phyloP scores from a whole-genome alignment of 2,888 invertebrate genomes.

The Coecobrya sp. region DNA sequence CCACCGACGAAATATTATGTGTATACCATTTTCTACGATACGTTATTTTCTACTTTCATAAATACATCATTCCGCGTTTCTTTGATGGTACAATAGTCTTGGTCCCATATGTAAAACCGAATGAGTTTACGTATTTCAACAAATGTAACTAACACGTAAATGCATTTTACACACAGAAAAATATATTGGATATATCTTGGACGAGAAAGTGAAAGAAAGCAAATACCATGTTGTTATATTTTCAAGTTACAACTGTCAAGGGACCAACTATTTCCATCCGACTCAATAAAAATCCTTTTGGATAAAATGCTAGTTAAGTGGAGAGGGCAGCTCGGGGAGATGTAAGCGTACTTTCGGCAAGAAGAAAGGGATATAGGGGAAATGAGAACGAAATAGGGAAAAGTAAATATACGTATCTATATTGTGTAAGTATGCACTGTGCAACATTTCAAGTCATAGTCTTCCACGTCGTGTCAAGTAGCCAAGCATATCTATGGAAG shows the following conservation, averaged over 20 bases:
- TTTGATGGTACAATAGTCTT: neutral
- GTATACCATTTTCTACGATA: neutral
- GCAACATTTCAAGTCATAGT: too few species aligned
- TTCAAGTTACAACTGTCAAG: conserved; percentile 81
- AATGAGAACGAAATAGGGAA: neutral
- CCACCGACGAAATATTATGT: conserved; percentile 20
- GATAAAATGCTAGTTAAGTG: conserved; percentile 76
- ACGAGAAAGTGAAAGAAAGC: conserved; percentile 21
- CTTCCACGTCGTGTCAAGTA: too few species aligned
- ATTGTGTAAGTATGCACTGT: too few species aligned
- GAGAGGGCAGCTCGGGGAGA: conserved; percentile 68
- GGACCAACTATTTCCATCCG: conserved; percentile 81
- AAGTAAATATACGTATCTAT: neutral
- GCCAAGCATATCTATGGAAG: too few species aligned
- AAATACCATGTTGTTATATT: conserved; percentile 72
- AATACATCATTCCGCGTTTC: neutral
- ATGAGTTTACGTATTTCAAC: neutral
- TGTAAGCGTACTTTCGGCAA: neutral
- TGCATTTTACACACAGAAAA: neutral
- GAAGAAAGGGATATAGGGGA: neutral
- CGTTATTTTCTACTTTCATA: neutral
- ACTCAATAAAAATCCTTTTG: conserved; percentile 80
- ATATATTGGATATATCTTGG: neutral
- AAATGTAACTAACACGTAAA: neutral
- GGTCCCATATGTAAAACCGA: conserved; percentile 51